Percentiles rank a stretch among this genome's conserved stretches.
Evolutionary conservation across 2,797 vertebrate genomes (phyloP).

Genomic region (Acrossocheilus fasciatus): DNA sequence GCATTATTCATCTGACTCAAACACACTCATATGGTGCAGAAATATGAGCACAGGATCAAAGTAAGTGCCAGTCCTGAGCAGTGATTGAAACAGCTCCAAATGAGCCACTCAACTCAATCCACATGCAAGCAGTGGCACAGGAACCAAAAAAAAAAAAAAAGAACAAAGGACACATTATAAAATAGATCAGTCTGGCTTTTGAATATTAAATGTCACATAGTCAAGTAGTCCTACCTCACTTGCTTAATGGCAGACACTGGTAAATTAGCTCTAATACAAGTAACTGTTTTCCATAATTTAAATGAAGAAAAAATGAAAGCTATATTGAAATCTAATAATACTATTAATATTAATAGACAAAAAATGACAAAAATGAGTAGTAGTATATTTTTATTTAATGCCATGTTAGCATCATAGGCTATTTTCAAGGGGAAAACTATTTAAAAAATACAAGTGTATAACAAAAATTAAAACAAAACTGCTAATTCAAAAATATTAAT

Average conservation of each 20-base stretch:
- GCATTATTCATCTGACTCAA: slow-evolving; percentile 41
- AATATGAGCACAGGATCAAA: slow-evolving; percentile 38
- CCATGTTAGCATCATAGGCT: no score
- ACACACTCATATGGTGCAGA: slow-evolving; percentile 14
- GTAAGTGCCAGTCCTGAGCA: slow-evolving; percentile 14
- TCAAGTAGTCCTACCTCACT: background rate
- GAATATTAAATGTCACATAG: background rate
- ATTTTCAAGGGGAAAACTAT: no score
- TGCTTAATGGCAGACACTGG: background rate
- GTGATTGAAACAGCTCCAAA: slow-evolving; percentile 47
- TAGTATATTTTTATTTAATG: no score
- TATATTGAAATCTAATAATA: background rate
- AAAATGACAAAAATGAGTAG: background rate
- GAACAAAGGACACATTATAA: background rate
- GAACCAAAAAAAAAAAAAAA: background rate
- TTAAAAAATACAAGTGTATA: no score
- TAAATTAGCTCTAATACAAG: background rate
- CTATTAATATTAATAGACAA: background rate
- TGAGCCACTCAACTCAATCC: slow-evolving; percentile 34
- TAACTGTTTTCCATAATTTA: background rate
- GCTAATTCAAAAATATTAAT: background rate
- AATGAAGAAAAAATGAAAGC: background rate
- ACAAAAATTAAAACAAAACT: background rate
- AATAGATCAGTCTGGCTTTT: background rate
- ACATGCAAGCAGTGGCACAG: background rate